Conservation (phyloP, 2,888 invertebrate genomes). For the Meliscaeva auricollis region DNA sequence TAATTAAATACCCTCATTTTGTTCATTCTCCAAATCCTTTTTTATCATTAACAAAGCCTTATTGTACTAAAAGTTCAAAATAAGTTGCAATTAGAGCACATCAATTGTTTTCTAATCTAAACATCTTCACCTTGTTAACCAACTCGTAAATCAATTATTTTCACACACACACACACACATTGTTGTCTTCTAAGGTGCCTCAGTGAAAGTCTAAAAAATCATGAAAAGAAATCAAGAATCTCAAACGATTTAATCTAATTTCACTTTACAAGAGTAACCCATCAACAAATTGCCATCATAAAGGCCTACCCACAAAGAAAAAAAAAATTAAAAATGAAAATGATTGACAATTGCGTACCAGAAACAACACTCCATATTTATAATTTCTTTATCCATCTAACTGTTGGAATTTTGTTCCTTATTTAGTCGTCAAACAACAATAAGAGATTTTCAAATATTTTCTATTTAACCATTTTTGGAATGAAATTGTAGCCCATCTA, state of each 20-base stretch:
- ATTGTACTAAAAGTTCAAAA: no score
- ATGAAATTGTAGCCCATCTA: constrained; percentile 14
- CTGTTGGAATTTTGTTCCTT: constrained; percentile 19
- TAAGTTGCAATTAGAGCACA: constrained; percentile 12
- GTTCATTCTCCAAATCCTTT: no score
- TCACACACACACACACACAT: background rate
- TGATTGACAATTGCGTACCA: constrained; percentile 51
- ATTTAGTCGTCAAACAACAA: background rate
- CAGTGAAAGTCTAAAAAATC: constrained; percentile 22
- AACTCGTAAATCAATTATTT: background rate
- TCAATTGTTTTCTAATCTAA: constrained; percentile 23
- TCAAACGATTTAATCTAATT: constrained; percentile 26
- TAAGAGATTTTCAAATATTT: constrained; percentile 33
- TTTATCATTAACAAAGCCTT: no score
- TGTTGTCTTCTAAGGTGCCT: constrained; percentile 2
- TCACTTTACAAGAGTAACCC: constrained; percentile 19
- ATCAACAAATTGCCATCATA: constrained; percentile 23
- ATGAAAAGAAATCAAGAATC: constrained; percentile 30
- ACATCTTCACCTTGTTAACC: background rate
- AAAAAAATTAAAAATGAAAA: constrained; percentile 9
- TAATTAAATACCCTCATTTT: no score
- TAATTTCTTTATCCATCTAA: background rate
- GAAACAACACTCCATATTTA: background rate
- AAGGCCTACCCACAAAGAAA: background rate
- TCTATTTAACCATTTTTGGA: constrained; percentile 53